Conservation (phyloP, 2,888 invertebrate species). For the Chesias legatella region DNA sequence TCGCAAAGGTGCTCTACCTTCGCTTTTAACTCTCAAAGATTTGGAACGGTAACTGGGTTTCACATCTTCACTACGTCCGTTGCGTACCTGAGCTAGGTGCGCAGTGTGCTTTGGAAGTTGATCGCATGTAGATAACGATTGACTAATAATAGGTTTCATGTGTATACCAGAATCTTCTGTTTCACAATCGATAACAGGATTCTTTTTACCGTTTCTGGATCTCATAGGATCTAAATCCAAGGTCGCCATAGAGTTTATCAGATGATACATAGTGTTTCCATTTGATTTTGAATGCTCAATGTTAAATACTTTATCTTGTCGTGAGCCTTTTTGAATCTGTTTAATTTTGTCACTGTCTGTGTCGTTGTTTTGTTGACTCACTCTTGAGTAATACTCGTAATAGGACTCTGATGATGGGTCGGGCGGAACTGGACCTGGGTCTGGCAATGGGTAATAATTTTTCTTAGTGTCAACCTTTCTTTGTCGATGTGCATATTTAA, state of each 20-base stretch:
- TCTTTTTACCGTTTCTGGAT: constrained; percentile 57
- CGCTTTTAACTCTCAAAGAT: constrained; percentile 76
- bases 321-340: constrained; percentile 57
- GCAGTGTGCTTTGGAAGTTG: constrained; percentile 67
- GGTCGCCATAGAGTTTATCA: constrained; percentile 74
- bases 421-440: constrained; percentile 68
- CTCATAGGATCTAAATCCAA: constrained; percentile 67
- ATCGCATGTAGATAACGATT: constrained; percentile 71
- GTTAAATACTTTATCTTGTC: constrained; percentile 46
- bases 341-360: constrained; percentile 74
- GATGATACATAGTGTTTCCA: constrained; percentile 63
- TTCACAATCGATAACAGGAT: constrained; percentile 56
- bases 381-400: constrained; percentile 75
- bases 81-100: constrained; percentile 60
- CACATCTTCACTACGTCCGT: constrained; percentile 63
- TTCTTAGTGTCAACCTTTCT: constrained; percentile 71
- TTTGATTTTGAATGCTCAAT: constrained; percentile 38
- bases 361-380: constrained; percentile 74
- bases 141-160: constrained; percentile 68
- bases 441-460: constrained; percentile 64
- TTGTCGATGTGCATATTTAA: constrained; percentile 76
- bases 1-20: constrained; percentile 69
- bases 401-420: constrained; percentile 75
- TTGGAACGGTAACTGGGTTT: constrained; percentile 77
- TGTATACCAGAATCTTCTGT: constrained; percentile 72